Percentiles rank a stretch among this genome's conserved stretches.
phyloP scores from a whole-genome alignment of 2,888 invertebrate species.

The Philereme transversata region DNA sequence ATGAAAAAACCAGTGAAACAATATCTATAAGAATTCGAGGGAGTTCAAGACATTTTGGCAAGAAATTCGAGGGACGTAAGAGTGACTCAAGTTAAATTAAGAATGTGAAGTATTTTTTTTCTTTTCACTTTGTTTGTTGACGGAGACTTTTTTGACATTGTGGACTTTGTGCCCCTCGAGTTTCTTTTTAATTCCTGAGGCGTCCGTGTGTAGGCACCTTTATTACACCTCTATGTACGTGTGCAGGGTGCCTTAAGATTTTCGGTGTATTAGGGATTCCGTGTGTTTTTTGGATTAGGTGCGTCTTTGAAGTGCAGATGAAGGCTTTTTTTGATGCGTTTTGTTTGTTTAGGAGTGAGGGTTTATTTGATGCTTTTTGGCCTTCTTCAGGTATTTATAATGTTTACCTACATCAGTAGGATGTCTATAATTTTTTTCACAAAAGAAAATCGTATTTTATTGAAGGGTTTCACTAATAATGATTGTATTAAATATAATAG shows the following conservation, averaged over 20 bases:
- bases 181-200: conserved; percentile 75
- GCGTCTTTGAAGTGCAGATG: conserved; percentile 73
- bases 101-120: conserved; percentile 78
- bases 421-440: not conserved
- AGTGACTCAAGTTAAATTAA: conserved; percentile 84
- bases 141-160: conserved; percentile 81
- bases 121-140: conserved; percentile 79
- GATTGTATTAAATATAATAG: no score
- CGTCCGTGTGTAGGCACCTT: conserved; percentile 72
- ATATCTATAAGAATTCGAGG: conserved; percentile 20
- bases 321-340: conserved; percentile 66
- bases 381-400: not conserved
- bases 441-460: not conserved
- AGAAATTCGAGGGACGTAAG: conserved; percentile 70
- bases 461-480: not conserved
- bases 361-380: conserved; percentile 25
- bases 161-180: conserved; percentile 68
- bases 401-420: not conserved
- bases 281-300: conserved; percentile 79
- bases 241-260: conserved; percentile 59
- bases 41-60: conserved; percentile 47
- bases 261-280: conserved; percentile 70
- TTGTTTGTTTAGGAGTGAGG: conserved; percentile 66
- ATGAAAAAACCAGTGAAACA: not conserved
- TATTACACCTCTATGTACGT: conserved; percentile 58